Evolutionary conservation across 1,140 invertebrate genomes (phyloP).

Genomic region (Heliconius hermathena): DNA sequence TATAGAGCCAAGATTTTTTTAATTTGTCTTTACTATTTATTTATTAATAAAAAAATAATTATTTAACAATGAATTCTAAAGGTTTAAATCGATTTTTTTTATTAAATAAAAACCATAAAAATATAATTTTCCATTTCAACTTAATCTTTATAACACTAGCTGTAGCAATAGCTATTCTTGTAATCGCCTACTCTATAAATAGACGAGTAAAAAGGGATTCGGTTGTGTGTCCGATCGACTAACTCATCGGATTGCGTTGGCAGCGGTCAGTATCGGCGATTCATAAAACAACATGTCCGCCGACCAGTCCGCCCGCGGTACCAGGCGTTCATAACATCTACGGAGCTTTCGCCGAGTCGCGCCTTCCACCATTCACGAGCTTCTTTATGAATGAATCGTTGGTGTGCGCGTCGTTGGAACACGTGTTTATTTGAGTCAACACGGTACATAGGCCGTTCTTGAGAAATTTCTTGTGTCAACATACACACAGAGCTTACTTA

Average conservation of each 20-base stretch:
- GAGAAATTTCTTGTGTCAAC: constrained; percentile 79
- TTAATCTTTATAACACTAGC: background rate
- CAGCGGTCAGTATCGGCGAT: constrained; percentile 53
- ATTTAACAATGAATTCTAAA: too few species aligned
- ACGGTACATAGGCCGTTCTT: constrained; percentile 68
- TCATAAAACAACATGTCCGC: constrained; percentile 73
- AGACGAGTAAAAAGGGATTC: constrained; percentile 36
- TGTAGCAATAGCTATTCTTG: constrained; percentile 12
- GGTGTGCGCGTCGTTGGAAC: constrained; percentile 63
- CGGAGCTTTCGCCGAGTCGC: constrained; percentile 61
- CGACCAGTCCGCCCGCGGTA: constrained; percentile 64
- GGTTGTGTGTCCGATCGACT: constrained; percentile 39
- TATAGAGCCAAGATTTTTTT: background rate
- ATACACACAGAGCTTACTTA: constrained; percentile 57
- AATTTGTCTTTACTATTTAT: background rate
- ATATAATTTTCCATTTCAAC: background rate
- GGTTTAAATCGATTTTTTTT: background rate
- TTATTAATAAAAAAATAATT: background rate
- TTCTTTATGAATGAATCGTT: constrained; percentile 64
- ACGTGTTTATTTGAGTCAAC: constrained; percentile 73
- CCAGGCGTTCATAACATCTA: constrained; percentile 64
- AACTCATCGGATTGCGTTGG: constrained; percentile 46
- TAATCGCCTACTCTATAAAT: constrained; percentile 15
- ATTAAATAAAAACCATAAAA: background rate
- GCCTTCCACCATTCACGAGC: constrained; percentile 58